Conservation (phyloP, 1,140 invertebrate genomes). For the Matsumurasca onukii region DNA sequence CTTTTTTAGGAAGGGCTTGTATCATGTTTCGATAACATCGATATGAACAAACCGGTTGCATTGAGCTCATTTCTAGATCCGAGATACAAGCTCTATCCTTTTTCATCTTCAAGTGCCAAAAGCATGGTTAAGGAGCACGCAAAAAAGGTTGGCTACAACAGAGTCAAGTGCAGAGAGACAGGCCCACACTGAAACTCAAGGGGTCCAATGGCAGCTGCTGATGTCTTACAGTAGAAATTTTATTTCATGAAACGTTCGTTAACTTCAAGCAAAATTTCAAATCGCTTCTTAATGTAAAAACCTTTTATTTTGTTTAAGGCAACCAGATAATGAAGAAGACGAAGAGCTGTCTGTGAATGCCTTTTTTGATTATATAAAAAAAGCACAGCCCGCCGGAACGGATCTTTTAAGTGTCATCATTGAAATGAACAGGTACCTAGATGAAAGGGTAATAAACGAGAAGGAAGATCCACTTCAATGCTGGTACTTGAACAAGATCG, state of each 20-base stretch:
- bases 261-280: neutral
- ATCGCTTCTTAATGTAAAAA: neutral
- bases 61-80: too few species aligned
- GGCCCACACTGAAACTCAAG: neutral
- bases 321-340: neutral
- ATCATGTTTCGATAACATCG: constrained; percentile 43
- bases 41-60: constrained; percentile 43
- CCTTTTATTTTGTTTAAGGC: neutral
- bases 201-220: neutral
- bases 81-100: constrained; percentile 1
- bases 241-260: neutral
- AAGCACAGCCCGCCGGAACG: neutral
- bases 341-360: neutral
- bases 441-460: too few species aligned
- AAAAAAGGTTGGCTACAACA: neutral
- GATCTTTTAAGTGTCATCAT: neutral
- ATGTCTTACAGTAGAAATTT: neutral
- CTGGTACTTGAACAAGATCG: neutral
- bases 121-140: neutral
- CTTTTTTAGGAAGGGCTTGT: too few species aligned
- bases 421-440: too few species aligned
- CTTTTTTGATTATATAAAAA: neutral
- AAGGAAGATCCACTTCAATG: too few species aligned
- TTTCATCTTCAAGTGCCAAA: too few species aligned
- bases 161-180: neutral